These are phyloP conservation scores for Globodera ellingtonae DNA, from an alignment of 1,140 invertebrate genomes.

Conservation along the genomic window DNA sequence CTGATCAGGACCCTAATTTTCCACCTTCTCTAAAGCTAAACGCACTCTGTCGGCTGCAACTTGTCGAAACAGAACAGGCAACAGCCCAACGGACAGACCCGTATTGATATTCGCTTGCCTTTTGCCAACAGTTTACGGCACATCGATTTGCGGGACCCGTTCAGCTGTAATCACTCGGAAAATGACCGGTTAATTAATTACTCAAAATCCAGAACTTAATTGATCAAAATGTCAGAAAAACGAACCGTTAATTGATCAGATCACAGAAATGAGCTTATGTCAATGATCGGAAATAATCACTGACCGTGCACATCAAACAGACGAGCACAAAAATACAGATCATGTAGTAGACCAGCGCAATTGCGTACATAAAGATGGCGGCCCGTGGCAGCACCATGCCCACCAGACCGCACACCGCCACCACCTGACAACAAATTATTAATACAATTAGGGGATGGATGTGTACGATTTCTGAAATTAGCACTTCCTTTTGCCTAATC, in stretches of 20 bases:
- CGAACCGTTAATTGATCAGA: no score
- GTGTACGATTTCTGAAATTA: no score
- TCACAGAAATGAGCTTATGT: no score
- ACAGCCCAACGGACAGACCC: slow-evolving; percentile 50
- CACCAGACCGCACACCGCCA: slow-evolving; percentile 55
- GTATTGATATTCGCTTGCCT: slow-evolving; percentile 34
- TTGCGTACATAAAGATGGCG: slow-evolving; percentile 57
- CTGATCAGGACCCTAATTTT: background rate
- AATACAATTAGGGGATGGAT: no score
- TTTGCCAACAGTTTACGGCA: slow-evolving; percentile 44
- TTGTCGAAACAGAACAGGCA: slow-evolving; percentile 52
- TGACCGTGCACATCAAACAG: slow-evolving; percentile 52
- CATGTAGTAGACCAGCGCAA: slow-evolving; percentile 61
- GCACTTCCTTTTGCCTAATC: no score
- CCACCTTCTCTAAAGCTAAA: background rate
- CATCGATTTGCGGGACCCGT: slow-evolving; percentile 51
- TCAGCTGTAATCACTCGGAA: slow-evolving; percentile 30
- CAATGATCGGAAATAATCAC: no score
- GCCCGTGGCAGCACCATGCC: slow-evolving; percentile 61
- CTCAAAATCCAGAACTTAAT: background rate
- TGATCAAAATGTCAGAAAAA: no score
- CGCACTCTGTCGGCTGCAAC: slow-evolving; percentile 54
- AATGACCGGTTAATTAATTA: background rate
- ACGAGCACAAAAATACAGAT: slow-evolving; percentile 48
- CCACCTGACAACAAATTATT: slow-evolving; percentile 40